Percentiles rank a stretch among this genome's conserved stretches.
These are phyloP conservation scores for Colostygia pectinataria DNA, from an alignment of 2,888 invertebrate genomes.

Conservation along the genomic window DNA sequence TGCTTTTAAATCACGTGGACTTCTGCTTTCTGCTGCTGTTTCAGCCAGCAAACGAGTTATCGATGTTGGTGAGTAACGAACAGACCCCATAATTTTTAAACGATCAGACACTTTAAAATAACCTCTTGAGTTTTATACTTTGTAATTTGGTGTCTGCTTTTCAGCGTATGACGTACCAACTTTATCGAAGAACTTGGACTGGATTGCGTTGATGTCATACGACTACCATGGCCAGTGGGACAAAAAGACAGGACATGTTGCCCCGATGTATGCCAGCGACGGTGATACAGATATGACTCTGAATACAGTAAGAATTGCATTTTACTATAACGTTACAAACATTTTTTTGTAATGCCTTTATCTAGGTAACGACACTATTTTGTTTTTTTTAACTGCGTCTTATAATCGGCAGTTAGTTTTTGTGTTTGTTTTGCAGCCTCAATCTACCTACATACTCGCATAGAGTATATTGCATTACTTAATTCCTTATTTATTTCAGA, in stretches of 20 bases:
- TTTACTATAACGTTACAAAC: no score
- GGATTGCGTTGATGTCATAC: slow-evolving; percentile 96
- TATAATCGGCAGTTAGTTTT: no score
- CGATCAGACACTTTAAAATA: no score
- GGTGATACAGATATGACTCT: slow-evolving; percentile 89
- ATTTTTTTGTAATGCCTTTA: no score
- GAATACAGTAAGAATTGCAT: slow-evolving; percentile 80
- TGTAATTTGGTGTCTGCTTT: slow-evolving; percentile 11
- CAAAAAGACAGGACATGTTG: slow-evolving; percentile 93
- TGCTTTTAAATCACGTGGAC: slow-evolving; percentile 87
- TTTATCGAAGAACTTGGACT: slow-evolving; percentile 90
- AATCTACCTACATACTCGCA: no score
- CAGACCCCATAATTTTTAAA: background rate
- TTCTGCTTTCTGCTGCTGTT: slow-evolving; percentile 91
- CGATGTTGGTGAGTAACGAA: slow-evolving; percentile 84
- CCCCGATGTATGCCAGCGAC: slow-evolving; percentile 92
- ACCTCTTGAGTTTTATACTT: background rate
- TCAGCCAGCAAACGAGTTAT: slow-evolving; percentile 93
- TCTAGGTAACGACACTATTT: no score
- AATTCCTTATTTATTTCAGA: slow-evolving; percentile 70
- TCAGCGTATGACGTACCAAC: slow-evolving; percentile 88
- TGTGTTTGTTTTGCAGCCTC: no score
- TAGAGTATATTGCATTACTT: no score
- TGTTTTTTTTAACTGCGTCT: no score
- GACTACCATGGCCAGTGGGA: slow-evolving; percentile 97